These are phyloP conservation scores for Poecile atricapillus DNA, from an alignment of 2,113 vertebrate species.

Conservation along the genomic window DNA sequence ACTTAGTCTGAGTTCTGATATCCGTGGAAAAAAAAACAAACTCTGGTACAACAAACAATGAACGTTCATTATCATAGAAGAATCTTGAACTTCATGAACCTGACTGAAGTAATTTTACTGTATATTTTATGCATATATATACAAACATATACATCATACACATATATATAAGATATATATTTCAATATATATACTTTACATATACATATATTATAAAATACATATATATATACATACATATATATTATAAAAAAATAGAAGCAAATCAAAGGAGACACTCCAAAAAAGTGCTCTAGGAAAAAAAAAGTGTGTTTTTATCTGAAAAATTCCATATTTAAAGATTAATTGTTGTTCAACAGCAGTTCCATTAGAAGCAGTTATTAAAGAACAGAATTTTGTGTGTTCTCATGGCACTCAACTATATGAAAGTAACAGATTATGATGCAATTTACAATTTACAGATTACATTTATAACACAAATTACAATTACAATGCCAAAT, in stretches of 20 bases:
- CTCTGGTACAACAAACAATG: not conserved
- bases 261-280: not conserved
- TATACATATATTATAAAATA: not conserved
- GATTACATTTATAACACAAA: not conserved
- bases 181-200: no score
- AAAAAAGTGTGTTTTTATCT: not conserved
- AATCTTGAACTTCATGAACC: not conserved
- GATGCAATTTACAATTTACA: not conserved
- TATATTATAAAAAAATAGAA: not conserved
- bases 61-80: not conserved
- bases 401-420: not conserved
- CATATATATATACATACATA: no score
- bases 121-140: no score
- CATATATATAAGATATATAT: not conserved
- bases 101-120: not conserved
- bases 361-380: not conserved
- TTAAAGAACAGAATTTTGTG: not conserved
- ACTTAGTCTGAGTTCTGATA: not conserved
- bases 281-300: not conserved
- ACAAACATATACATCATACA: not conserved
- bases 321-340: not conserved
- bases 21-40: not conserved
- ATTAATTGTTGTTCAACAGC: not conserved
- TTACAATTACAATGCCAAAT: not conserved
- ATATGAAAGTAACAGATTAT: not conserved